These are phyloP conservation scores for Physeter macrocephalus DNA, from an alignment of 2,113 vertebrate species.

Conservation along the genomic window DNA sequence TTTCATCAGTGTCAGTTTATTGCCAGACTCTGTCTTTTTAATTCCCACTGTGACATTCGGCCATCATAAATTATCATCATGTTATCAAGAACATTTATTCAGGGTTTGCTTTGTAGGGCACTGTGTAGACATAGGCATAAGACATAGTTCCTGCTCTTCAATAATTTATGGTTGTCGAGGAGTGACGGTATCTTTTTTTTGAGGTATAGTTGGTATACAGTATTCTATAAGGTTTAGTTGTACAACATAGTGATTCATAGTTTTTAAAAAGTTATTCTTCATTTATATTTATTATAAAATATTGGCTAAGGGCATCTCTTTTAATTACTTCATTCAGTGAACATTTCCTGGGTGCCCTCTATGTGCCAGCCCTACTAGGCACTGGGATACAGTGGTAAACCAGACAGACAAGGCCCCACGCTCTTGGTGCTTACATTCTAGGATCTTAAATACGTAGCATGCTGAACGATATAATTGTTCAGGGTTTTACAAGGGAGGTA, in stretches of 20 bases:
- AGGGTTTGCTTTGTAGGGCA: not conserved
- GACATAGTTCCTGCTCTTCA: not conserved
- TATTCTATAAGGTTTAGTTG: not conserved
- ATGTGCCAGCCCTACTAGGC: not conserved
- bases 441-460: not conserved
- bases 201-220: not conserved
- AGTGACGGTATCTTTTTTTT: not conserved
- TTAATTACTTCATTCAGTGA: not conserved
- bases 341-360: not conserved
- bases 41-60: not conserved
- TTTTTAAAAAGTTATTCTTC: not conserved
- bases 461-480: not conserved
- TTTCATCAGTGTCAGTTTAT: not conserved
- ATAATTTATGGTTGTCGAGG: not conserved
- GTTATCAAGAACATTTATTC: not conserved
- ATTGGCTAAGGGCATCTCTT: not conserved
- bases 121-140: not conserved
- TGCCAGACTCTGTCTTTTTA: not conserved
- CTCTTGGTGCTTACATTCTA: not conserved
- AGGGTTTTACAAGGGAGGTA: not conserved
- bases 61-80: not conserved
- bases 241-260: not conserved
- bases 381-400: not conserved
- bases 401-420: not conserved
- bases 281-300: not conserved